A percentile compares a stretch with the other conserved stretches of the same genome.
Evolutionary conservation across 1,140 invertebrate genomes (phyloP).

Genomic region (Archivesica marissinica): DNA sequence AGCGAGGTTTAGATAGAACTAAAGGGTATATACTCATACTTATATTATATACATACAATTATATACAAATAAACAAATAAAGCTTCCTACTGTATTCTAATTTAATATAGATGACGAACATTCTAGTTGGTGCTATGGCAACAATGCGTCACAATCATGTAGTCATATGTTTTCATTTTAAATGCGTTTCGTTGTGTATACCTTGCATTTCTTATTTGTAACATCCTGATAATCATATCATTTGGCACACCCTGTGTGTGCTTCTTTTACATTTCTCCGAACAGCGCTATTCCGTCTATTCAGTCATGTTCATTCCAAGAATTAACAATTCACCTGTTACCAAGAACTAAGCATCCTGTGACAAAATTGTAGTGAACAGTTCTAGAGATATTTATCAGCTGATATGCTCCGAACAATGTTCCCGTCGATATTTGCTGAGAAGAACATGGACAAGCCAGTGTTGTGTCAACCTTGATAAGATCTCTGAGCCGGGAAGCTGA

Average conservation of each 20-base stretch:
- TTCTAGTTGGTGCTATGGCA: too few relatives aligned
- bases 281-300: background rate
- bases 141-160: too few relatives aligned
- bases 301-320: background rate
- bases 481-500: background rate
- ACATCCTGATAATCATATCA: background rate
- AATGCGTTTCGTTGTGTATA: background rate
- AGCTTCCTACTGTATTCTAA: too few relatives aligned
- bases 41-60: too few relatives aligned
- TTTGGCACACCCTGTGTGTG: constrained; percentile 12
- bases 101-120: too few relatives aligned
- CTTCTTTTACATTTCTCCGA: background rate
- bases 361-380: constrained; percentile 46
- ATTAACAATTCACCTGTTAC: constrained; percentile 31
- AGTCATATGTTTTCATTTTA: too few relatives aligned
- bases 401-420: constrained; percentile 35
- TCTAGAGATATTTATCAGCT: constrained; percentile 19
- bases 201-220: constrained; percentile 18
- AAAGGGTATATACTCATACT: too few relatives aligned
- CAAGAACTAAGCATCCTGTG: background rate
- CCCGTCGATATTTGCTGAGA: constrained; percentile 40
- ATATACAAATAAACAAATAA: too few relatives aligned
- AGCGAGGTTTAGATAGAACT: too few relatives aligned
- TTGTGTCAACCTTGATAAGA: constrained; percentile 33
- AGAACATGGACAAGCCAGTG: constrained; percentile 44